Evolutionary conservation across 2,113 vertebrate genomes (phyloP).

Genomic region (Galemys pyrenaicus): DNA sequence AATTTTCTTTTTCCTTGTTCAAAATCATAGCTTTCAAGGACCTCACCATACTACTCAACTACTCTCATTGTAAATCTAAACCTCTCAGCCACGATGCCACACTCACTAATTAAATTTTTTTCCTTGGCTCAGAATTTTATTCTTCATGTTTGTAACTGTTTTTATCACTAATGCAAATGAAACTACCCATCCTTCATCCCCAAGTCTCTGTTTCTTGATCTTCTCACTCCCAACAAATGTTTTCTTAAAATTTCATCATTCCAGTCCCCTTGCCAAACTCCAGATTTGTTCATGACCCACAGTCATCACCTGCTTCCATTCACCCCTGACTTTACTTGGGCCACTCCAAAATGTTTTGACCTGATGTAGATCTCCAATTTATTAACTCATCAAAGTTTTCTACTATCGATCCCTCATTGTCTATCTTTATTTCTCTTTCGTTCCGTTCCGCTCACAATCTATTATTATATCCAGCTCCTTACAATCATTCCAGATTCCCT

Average conservation of each 20-base stretch:
- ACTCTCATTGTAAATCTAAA: not conserved
- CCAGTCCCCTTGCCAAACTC: not conserved
- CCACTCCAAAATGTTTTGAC: not conserved
- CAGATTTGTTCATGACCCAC: not conserved
- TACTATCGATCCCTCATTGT: not conserved
- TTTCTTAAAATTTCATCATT: not conserved
- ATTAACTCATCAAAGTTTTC: not conserved
- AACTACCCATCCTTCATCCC: not conserved
- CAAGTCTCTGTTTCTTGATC: not conserved
- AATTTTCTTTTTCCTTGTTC: not conserved
- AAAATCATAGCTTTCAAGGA: not conserved
- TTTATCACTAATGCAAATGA: not conserved
- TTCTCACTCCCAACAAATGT: not conserved
- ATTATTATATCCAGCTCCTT: not conserved
- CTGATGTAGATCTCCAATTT: not conserved
- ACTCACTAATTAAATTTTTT: not conserved
- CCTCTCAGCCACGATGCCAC: not conserved
- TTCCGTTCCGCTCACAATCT: not conserved
- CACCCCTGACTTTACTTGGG: not conserved
- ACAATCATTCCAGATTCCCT: not conserved
- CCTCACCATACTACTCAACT: not conserved
- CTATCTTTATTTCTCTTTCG: slow-evolving; percentile 13
- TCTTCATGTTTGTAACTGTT: not conserved
- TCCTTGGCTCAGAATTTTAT: not conserved
- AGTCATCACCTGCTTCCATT: not conserved